A percentile compares a stretch with the other conserved stretches of the same genome.
phyloP scores from a whole-genome alignment of 2,888 invertebrate genomes.

The Branchinecta sandiegonensis region DNA sequence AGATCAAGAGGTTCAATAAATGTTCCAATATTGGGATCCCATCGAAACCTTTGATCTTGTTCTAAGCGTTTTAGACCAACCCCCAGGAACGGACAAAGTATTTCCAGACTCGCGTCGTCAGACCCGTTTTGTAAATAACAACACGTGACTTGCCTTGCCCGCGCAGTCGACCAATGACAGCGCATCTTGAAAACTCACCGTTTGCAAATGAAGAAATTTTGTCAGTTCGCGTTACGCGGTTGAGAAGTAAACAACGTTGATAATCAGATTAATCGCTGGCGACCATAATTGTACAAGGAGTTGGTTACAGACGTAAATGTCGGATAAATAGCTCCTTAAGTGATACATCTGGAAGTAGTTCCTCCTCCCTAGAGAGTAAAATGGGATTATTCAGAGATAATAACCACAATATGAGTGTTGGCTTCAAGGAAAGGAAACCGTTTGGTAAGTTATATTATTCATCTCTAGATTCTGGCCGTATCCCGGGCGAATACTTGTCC shows the following conservation, averaged over 20 bases:
- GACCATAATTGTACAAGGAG: conserved; percentile 15
- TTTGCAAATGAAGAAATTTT: background rate
- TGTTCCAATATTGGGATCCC: too few relatives aligned
- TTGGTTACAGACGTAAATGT: conserved; percentile 6
- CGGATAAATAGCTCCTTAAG: background rate
- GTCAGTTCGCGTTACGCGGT: background rate
- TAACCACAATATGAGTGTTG: conserved; percentile 31
- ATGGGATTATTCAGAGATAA: conserved; percentile 26
- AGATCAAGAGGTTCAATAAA: too few relatives aligned
- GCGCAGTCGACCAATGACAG: too few relatives aligned
- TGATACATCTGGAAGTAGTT: conserved; percentile 5
- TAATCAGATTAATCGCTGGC: background rate
- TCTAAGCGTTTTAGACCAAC: too few relatives aligned
- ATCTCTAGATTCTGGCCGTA: too few relatives aligned
- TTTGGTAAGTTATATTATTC: conserved; percentile 32
- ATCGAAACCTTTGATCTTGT: too few relatives aligned
- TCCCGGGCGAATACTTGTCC: too few relatives aligned
- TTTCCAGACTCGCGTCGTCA: too few relatives aligned
- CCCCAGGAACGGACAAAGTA: too few relatives aligned
- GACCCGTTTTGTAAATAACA: too few relatives aligned
- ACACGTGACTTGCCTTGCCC: too few relatives aligned
- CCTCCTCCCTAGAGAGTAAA: background rate
- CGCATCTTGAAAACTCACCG: too few relatives aligned
- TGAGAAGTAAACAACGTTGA: background rate
- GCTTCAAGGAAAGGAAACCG: conserved; percentile 36